These are phyloP conservation scores for Tetragnatha montana DNA, from an alignment of 2,888 invertebrate genomes.

Conservation along the genomic window DNA sequence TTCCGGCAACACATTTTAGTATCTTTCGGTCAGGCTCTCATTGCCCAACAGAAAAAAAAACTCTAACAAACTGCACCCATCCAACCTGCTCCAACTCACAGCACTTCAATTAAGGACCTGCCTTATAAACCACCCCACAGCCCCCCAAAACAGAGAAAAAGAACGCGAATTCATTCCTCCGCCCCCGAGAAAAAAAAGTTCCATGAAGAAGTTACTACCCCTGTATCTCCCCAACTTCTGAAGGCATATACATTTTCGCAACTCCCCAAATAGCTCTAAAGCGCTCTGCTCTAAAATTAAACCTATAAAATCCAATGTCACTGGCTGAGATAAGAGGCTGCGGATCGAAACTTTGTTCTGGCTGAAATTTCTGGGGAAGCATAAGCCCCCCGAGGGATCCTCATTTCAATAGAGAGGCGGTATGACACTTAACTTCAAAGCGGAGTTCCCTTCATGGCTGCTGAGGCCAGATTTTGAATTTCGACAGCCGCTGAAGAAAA, in stretches of 20 bases:
- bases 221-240: slow-evolving; percentile 40
- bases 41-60: too few species aligned
- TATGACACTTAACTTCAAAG: slow-evolving; percentile 42
- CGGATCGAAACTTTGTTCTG: slow-evolving; percentile 50
- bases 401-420: slow-evolving; percentile 48
- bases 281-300: slow-evolving; percentile 64
- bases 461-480: background rate
- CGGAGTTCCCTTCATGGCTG: background rate
- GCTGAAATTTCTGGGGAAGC: slow-evolving; percentile 18
- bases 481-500: background rate
- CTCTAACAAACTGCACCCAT: too few species aligned
- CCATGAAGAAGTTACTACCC: slow-evolving; percentile 15
- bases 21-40: too few species aligned
- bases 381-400: slow-evolving; percentile 38
- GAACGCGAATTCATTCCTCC: slow-evolving; percentile 22
- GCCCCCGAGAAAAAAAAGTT: slow-evolving; percentile 19
- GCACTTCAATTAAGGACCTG: slow-evolving; percentile 29
- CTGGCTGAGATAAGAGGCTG: slow-evolving; percentile 26
- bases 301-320: slow-evolving; percentile 67
- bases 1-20: too few species aligned
- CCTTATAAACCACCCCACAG: slow-evolving; percentile 1
- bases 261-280: slow-evolving; percentile 67
- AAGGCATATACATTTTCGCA: slow-evolving; percentile 63
- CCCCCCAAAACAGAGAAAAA: background rate
- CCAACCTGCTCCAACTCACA: background rate